These are phyloP conservation scores for Zootoca vivipara DNA, from an alignment of 2,113 vertebrate genomes.

Conservation along the genomic window DNA sequence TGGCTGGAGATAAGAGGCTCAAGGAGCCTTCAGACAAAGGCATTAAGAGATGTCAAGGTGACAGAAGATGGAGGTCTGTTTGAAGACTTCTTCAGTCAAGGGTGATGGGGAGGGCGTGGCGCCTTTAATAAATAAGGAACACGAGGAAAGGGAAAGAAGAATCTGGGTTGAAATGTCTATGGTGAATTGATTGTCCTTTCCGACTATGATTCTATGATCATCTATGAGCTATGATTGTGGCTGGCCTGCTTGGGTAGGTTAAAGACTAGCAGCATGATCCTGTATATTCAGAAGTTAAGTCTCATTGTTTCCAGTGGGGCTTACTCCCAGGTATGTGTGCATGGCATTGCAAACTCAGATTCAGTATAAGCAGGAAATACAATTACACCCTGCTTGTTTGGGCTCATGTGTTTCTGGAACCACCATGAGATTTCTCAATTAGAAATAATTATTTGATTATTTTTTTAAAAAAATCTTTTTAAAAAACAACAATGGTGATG, in stretches of 20 bases:
- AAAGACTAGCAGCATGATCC: constrained; percentile 23
- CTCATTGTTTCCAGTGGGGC: background rate
- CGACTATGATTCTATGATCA: too few relatives aligned
- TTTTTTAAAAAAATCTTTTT: background rate
- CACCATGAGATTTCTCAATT: constrained; percentile 58
- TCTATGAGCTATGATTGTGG: background rate
- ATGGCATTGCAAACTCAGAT: background rate
- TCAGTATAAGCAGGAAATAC: constrained; percentile 34
- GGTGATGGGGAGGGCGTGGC: background rate
- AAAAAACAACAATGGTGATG: constrained; percentile 36
- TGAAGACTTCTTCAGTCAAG: background rate
- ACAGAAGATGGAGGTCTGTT: background rate
- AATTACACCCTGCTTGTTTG: constrained; percentile 47
- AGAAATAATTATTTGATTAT: constrained; percentile 65
- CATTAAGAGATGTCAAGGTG: background rate
- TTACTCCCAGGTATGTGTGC: background rate
- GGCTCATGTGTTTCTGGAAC: constrained; percentile 42
- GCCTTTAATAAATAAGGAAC: background rate
- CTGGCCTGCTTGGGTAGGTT: constrained; percentile 15
- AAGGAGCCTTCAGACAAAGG: background rate
- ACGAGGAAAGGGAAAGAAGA: background rate
- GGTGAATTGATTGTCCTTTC: background rate
- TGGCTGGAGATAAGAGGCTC: background rate
- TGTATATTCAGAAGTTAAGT: background rate
- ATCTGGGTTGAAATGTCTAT: background rate